phyloP scores from a whole-genome alignment of 1,140 invertebrate species.

The Hypothenemus hampei region DNA sequence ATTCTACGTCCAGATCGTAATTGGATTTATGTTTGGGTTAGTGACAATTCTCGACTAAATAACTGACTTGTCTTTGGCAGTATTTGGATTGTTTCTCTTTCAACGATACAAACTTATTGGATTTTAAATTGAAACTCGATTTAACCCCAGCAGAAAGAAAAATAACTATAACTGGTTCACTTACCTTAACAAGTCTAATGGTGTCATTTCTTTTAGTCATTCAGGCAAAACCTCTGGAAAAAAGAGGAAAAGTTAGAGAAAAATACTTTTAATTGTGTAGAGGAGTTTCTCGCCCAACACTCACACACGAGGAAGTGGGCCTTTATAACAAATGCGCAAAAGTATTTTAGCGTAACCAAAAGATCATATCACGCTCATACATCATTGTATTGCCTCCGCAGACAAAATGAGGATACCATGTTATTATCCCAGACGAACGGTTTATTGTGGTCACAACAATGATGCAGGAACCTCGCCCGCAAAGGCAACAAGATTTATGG shows the following conservation, averaged over 20 bases:
- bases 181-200: too few relatives aligned
- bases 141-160: too few relatives aligned
- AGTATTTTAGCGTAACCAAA: neutral
- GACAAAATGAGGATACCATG: constrained; percentile 5
- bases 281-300: too few relatives aligned
- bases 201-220: too few relatives aligned
- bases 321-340: too few relatives aligned
- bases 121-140: constrained; percentile 3
- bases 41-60: constrained; percentile 11
- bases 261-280: too few relatives aligned
- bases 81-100: constrained; percentile 8
- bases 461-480: constrained; percentile 13
- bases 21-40: constrained; percentile 18
- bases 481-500: constrained; percentile 13
- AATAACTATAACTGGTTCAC: too few relatives aligned
- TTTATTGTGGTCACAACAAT: constrained; percentile 12
- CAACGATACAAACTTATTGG: neutral
- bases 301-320: too few relatives aligned
- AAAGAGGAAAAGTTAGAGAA: too few relatives aligned
- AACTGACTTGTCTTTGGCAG: constrained; percentile 15
- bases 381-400: constrained; percentile 8
- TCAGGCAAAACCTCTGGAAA: too few relatives aligned
- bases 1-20: too few relatives aligned
- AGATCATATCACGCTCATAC: constrained; percentile 7
- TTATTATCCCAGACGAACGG: constrained; percentile 15